These are phyloP conservation scores for Psephotus haematonotus DNA, from an alignment of 2,113 vertebrate species.

Conservation along the genomic window DNA sequence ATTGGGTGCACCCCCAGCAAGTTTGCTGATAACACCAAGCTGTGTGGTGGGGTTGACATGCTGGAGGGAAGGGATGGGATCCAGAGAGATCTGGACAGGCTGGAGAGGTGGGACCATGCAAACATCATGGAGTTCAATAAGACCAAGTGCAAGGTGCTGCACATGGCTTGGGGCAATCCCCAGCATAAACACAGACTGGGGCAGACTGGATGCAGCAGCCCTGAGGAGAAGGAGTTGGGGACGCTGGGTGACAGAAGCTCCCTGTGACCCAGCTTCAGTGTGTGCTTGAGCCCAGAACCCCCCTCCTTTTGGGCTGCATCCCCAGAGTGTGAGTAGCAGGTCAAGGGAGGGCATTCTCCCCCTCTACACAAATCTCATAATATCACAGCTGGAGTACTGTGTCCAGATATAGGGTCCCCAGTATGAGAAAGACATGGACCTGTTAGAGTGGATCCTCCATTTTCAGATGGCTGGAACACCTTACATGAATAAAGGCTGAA, in stretches of 20 bases:
- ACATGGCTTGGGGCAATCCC: neutral
- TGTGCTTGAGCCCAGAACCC: neutral
- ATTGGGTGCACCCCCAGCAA: neutral
- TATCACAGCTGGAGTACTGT: neutral
- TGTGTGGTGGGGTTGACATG: neutral
- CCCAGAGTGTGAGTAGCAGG: neutral
- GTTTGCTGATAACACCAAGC: neutral
- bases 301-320: neutral
- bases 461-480: neutral
- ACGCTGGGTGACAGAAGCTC: neutral
- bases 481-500: neutral
- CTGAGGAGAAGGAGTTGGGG: neutral
- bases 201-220: neutral
- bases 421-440: neutral
- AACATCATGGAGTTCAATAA: neutral
- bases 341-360: neutral
- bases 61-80: neutral
- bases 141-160: neutral
- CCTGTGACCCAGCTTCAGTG: neutral
- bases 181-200: neutral
- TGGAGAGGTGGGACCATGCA: neutral
- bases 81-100: neutral
- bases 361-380: neutral
- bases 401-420: neutral
- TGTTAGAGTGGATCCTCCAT: neutral